These are phyloP conservation scores for Papilio elwesi DNA, from an alignment of 2,888 invertebrate species.

Conservation along the genomic window DNA sequence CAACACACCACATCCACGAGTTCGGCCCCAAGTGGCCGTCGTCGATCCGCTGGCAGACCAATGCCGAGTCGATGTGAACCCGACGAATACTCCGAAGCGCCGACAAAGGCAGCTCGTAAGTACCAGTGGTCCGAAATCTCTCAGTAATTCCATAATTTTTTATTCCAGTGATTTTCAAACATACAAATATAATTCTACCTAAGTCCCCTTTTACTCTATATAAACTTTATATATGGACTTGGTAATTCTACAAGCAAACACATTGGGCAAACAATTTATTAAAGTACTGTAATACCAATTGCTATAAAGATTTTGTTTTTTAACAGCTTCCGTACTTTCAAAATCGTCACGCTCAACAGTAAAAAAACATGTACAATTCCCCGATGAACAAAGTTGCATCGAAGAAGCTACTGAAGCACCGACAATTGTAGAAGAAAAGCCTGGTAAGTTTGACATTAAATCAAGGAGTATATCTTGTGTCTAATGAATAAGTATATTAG, in stretches of 20 bases:
- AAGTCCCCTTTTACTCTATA: too few relatives aligned
- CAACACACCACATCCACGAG: slow-evolving; percentile 80
- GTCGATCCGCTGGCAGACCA: slow-evolving; percentile 70
- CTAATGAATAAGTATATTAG: background rate
- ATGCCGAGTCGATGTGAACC: slow-evolving; percentile 72
- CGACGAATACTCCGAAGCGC: slow-evolving; percentile 75
- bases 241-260: too few relatives aligned
- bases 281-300: too few relatives aligned
- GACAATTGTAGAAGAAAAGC: slow-evolving; percentile 56
- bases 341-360: slow-evolving; percentile 75
- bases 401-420: slow-evolving; percentile 65
- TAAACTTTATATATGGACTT: too few relatives aligned
- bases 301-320: slow-evolving; percentile 36
- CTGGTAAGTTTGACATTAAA: slow-evolving; percentile 55
- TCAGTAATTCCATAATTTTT: too few relatives aligned
- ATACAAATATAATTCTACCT: too few relatives aligned
- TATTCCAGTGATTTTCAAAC: too few relatives aligned
- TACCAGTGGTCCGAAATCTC: slow-evolving; percentile 18
- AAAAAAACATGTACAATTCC: slow-evolving; percentile 89
- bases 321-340: slow-evolving; percentile 73
- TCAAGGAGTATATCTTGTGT: too few relatives aligned
- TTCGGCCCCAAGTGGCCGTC: slow-evolving; percentile 79
- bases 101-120: slow-evolving; percentile 66
- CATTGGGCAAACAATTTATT: background rate
- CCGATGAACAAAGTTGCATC: slow-evolving; percentile 82